Base-by-base conservation (phyloP, 2,888 invertebrate species). In the Leptopterna dolabrata region DNA sequence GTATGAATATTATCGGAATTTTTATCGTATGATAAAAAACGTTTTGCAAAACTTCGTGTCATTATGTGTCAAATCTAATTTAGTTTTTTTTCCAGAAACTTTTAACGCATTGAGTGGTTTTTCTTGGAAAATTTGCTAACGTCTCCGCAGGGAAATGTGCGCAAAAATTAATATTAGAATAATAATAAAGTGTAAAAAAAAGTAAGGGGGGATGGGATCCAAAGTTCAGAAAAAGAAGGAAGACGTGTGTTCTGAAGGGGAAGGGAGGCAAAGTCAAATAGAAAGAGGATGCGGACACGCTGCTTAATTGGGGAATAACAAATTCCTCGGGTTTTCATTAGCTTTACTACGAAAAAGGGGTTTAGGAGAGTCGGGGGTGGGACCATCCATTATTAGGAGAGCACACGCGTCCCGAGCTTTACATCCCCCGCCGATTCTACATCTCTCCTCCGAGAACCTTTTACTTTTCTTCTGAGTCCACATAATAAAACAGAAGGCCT, bases 251-350 rank as follows among this genome's bases (percentile, higher is more conserved):
- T n/a, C n/a, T n/a, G n/a, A n/a, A n/a, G 24, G 47, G 6, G 70
- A 70, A 6, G 24, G 24, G 70, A 3, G 6, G 70, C 2, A 2
- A 13, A 73, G 41, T 41, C 27, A 78, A 78, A 78, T 78, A 83
- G 63, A 83, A 83, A 70, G 41, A 51, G 84, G 83, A 41, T 16
- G 73, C 71, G 19, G 84, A 85, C 84, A 73, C n/a, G 71, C 30
- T 27, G 24, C 73, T 85, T 85, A 85, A 85, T 85, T 85, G 73
- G 73, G 36, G 73, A 29, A 85, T 85, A 85, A 85, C 84, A 71
- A 85, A 85, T 85, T 85, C 81, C 30, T 55, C 51, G 51, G 55
- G 81, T 81, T 81, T 81, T 81, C 81, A 81, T 81, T 81, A 81
- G 81, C 55, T 81, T 81, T 81, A 47, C 81, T 55, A 29, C 36